A percentile compares a stretch with the other conserved stretches of the same genome.
These are phyloP conservation scores for Muraenolepis orangiensis DNA, from an alignment of 2,797 vertebrate species.

Conservation along the genomic window DNA sequence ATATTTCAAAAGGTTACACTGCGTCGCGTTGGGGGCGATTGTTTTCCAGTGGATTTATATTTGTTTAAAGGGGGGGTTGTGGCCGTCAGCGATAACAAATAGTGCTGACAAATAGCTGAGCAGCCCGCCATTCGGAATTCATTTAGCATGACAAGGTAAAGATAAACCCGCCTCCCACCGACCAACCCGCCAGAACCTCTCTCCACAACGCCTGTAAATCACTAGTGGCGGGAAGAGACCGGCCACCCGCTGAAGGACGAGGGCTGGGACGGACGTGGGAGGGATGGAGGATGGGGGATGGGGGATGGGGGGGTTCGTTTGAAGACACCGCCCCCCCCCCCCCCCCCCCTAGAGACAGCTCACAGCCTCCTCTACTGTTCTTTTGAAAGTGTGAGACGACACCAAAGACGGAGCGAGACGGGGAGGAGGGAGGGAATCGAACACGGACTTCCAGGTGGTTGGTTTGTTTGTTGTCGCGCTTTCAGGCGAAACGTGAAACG, in stretches of 20 bases:
- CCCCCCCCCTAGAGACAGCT: too few relatives aligned
- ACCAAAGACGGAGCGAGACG: background rate
- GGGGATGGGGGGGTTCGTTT: background rate
- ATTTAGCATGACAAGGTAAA: slow-evolving; percentile 63
- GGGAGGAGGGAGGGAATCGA: background rate
- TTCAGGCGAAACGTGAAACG: too few relatives aligned
- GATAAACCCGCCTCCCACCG: slow-evolving; percentile 67
- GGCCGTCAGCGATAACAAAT: slow-evolving; percentile 77
- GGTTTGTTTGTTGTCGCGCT: too few relatives aligned
- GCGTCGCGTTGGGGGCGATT: slow-evolving; percentile 67
- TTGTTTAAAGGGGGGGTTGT: slow-evolving; percentile 72
- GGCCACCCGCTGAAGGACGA: slow-evolving; percentile 63
- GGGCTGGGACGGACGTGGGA: background rate
- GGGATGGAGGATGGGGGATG: too few relatives aligned
- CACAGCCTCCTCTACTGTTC: background rate
- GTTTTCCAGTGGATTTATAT: slow-evolving; percentile 73
- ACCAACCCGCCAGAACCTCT: slow-evolving; percentile 45
- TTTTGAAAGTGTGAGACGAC: background rate
- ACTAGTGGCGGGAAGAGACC: slow-evolving; percentile 14
- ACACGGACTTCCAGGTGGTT: too few relatives aligned
- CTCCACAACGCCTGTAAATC: slow-evolving; percentile 61
- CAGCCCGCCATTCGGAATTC: slow-evolving; percentile 75
- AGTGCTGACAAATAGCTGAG: slow-evolving; percentile 71
- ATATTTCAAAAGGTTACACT: slow-evolving; percentile 78
- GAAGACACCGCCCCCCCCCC: background rate